Base-by-base conservation (phyloP, 2,113 vertebrate genomes). In the Psittacara wagleri region DNA sequence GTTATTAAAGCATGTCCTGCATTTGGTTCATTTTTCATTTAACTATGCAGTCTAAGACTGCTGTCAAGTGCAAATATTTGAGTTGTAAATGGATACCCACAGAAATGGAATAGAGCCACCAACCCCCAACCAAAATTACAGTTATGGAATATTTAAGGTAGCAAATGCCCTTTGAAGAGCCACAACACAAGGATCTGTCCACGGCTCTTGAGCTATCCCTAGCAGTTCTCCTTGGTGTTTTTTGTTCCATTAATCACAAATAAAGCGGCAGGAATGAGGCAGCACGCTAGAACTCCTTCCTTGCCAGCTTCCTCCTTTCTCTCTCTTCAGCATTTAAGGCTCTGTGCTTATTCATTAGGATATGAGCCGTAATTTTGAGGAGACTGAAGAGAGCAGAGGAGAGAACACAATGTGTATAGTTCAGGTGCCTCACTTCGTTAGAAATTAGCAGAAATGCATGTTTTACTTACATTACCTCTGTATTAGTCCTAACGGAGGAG, bases 41-140 rank as follows among this genome's bases (percentile, higher is more conserved):
- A 95, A 92, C 82, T 86, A 69, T 62, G 72, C 77, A 96, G 94
- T 80, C 82, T 90, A 92, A 95, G 97, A 92, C 69, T 96, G 88
- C 95, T 96, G 91, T 94, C 87, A 94, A 96, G 92, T 77, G 85
- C 87, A 96, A 96, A 95, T 94, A 96, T 96, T 96, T 89, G 74
- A 95, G 70, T 72, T 95, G 89, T 96, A 96, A 96, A 73, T 86
- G 93, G 87, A 96, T 92, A 95, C 85, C 64, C 68, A 70, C 75
- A 89, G 57, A 95, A 96, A 92, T 61, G 81, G 92, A 96, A 85
- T 13, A 90, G 82, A 94, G 77, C 44, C 77, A 94, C 94, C 77
- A 88, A 94, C 52, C 29, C 43, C 83, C 82, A 94, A 83, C 63
- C 67, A 95, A 90, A 96, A 94, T 68, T 76, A 79, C 63, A 88